These are phyloP conservation scores for Ochropleura plecta DNA, from an alignment of 2,888 invertebrate species.

Conservation along the genomic window DNA sequence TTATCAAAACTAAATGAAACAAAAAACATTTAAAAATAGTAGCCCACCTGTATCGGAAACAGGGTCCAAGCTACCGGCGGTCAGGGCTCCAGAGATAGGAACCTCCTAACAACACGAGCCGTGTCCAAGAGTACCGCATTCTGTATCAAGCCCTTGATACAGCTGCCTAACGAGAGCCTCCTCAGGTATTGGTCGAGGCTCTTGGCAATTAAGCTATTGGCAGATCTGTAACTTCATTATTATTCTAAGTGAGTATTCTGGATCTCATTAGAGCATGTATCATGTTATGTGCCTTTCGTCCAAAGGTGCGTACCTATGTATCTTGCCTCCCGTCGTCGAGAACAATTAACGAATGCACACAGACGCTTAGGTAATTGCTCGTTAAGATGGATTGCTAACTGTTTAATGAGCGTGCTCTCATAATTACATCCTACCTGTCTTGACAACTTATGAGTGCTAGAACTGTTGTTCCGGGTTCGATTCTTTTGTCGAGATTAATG, in stretches of 20 bases:
- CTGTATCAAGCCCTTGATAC: too few species aligned
- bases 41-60: too few species aligned
- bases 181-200: too few species aligned
- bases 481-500: background rate
- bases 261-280: background rate
- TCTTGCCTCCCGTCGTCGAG: background rate
- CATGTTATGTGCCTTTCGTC: background rate
- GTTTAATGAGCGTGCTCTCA: conserved; percentile 33
- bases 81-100: too few species aligned
- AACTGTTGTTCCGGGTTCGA: conserved; percentile 8
- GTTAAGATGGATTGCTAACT: conserved; percentile 38
- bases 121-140: too few species aligned
- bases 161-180: too few species aligned
- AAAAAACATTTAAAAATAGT: too few species aligned
- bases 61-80: too few species aligned
- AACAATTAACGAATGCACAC: conserved; percentile 31
- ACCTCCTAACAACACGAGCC: too few species aligned
- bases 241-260: background rate
- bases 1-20: too few species aligned
- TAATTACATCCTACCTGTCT: conserved; percentile 1
- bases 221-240: too few species aligned
- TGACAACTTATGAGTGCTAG: background rate
- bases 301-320: background rate
- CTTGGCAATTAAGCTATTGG: too few species aligned
- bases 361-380: conserved; percentile 48